Evolutionary conservation across 2,888 invertebrate genomes (phyloP), one percentile per base, ranked within the genome.

Genomic region (Gari tellinella): DNA sequence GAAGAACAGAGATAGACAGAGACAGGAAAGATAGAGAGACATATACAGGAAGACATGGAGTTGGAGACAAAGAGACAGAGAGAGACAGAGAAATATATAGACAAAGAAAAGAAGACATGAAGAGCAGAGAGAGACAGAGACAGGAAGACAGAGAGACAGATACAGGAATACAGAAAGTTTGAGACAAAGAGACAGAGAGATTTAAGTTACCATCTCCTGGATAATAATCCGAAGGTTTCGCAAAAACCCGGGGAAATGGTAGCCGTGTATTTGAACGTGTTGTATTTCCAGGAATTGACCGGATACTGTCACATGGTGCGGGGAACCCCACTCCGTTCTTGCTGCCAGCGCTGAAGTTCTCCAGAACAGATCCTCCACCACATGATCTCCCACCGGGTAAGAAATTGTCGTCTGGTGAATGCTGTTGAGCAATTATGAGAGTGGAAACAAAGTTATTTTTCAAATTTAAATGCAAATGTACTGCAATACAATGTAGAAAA

Each of bases 311-410:
- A 12, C 51, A 68, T 8, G 61, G 66, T 5, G 31, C 58, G 5
- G 37, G 67, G 4, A 40, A 74, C 0, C 67, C 72, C 0, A 52
- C 78, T 1, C 76, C 75, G 1, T 48, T 75, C 17, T 66, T 82
- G 37, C 61, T 83, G 53, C 66, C 80, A 7, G 67, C 82, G 0
- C 84, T 86, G 79, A 79, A 85, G 64, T 68, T 80, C 23, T 83
- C 81, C n/a, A 72, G 86, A 25, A 70, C 82, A 1, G 86, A 86
- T 8, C 87, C 88, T 4, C 86, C 88, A 3, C 84, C 85, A 0
- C 85, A 87, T 21, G 87, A 86, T 38, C 79, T 88, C 0, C 88
- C 88, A 10, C 67, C 81, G 63, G 88, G 88, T 88, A 69, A 72
- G 48, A n/a, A n/a, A n/a, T n/a, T n/a, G n/a, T n/a, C n/a, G n/a